Base-by-base conservation (phyloP, 2,888 invertebrate species). In the Barypeithes pellucidus region DNA sequence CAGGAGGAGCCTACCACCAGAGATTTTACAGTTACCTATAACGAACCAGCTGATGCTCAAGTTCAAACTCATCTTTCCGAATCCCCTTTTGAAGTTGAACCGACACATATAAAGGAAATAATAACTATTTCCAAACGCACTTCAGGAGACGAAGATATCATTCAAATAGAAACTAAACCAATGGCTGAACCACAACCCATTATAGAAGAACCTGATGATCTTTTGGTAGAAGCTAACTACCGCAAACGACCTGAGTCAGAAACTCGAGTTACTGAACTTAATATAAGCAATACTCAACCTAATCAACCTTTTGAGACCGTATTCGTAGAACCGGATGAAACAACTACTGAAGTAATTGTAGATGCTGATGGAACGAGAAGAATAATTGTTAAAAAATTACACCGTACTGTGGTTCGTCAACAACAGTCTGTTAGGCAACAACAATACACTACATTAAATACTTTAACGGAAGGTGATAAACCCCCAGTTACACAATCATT, bases 321-420 rank as follows among this genome's bases (percentile, higher is more conserved):
- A 3, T 90, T 95, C 83, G 90, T 93, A 0, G 94, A 95, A 83
- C 95, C 95, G 0, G 94, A 94, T 83, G 93, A 94, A 82, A 93
- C 94, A 1, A 94, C 93, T 0, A 95, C 94, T 0, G 93, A 94
- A 86, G 92, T 94, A 2, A 90, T 93, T n/a, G 90, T 91, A 0
- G 94, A 94, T 80, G 90, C 94, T 16, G 94, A 95, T 83, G 95
- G 95, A 3, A 93, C 93, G 0, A 94, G 92, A 81, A 89, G 93
- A 77, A 94, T 95, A 61, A 92, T 95, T 69, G 91, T 95, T 0
- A 91, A 90, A 77, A 94, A 93, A 85, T 83, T 93, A 4, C 89
- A 92, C 66, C 89, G 91, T 80, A 93, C 92, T 0, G 85, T 91
- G 18, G 89, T 92, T 0, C 89, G 91, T 33, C 89, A 91, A 57